Conservation (phyloP, 2,113 vertebrate species). For the Buteo buteo region DNA sequence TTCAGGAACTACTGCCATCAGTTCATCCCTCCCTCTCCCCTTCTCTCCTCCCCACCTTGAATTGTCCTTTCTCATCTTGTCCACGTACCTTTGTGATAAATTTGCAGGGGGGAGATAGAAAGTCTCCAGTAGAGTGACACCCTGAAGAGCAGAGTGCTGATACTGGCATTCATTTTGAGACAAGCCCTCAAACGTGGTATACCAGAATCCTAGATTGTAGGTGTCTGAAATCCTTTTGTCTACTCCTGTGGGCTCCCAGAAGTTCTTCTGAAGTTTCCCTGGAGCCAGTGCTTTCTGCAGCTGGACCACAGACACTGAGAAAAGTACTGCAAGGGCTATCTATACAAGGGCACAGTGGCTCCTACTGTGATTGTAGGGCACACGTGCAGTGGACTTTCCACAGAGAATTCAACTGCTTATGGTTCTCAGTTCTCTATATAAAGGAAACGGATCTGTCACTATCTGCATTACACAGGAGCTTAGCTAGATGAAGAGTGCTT, state of each 20-base stretch:
- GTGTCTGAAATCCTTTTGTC: neutral
- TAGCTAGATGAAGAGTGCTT: neutral
- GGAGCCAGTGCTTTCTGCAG: neutral
- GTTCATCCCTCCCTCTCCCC: neutral
- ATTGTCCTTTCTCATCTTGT: neutral
- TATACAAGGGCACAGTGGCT: neutral
- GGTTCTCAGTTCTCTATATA: neutral
- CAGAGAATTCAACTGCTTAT: neutral
- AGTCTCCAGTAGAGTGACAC: neutral
- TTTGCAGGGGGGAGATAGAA: accelerated
- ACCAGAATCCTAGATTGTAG: neutral
- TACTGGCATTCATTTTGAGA: neutral
- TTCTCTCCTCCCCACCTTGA: neutral
- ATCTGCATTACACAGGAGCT: neutral
- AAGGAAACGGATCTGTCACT: neutral
- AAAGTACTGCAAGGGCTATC: neutral
- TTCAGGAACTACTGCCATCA: neutral
- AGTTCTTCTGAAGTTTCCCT: neutral
- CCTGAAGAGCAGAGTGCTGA: neutral
- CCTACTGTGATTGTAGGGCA: neutral
- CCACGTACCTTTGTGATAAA: neutral
- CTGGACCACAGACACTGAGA: neutral
- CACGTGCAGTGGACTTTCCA: neutral
- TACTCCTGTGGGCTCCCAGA: neutral
- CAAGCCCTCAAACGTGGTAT: neutral